phyloP scores from a whole-genome alignment of 2,888 invertebrate genomes.

The Hanleya hanleyi region DNA sequence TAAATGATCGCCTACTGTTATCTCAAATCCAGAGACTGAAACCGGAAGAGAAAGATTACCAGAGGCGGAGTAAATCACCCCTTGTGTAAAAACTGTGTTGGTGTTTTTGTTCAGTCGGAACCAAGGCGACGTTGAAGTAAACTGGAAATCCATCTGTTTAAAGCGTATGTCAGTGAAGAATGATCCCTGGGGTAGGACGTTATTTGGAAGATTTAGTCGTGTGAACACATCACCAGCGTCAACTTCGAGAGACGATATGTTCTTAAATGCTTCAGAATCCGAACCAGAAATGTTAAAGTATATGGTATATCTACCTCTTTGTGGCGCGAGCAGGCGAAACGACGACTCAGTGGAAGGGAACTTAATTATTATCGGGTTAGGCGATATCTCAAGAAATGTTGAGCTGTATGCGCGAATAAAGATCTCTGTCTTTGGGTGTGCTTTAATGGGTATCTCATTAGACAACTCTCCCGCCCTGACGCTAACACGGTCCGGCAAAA shows the following conservation, averaged over 20 bases:
- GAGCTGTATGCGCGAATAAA: too few species aligned
- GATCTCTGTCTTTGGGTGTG: too few species aligned
- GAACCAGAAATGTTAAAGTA: not conserved
- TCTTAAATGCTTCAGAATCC: not conserved
- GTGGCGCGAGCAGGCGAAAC: too few species aligned
- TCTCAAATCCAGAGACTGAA: not conserved
- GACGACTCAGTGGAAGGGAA: too few species aligned
- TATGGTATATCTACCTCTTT: too few species aligned
- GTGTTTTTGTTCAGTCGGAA: not conserved
- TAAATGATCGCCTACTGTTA: not conserved
- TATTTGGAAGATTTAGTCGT: not conserved
- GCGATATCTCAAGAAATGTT: too few species aligned
- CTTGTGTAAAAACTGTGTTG: not conserved
- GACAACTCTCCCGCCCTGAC: too few species aligned
- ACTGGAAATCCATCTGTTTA: not conserved
- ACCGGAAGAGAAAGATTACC: conserved; percentile 2
- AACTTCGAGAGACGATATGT: not conserved
- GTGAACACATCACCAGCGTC: not conserved
- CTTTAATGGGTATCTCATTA: too few species aligned
- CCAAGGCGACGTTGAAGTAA: conserved; percentile 10
- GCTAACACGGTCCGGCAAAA: too few species aligned
- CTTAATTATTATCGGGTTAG: too few species aligned
- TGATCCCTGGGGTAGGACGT: not conserved
- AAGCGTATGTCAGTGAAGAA: not conserved
- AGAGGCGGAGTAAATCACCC: not conserved